Conservation (phyloP, 1,140 invertebrate species). For the Archivesica marissinica region DNA sequence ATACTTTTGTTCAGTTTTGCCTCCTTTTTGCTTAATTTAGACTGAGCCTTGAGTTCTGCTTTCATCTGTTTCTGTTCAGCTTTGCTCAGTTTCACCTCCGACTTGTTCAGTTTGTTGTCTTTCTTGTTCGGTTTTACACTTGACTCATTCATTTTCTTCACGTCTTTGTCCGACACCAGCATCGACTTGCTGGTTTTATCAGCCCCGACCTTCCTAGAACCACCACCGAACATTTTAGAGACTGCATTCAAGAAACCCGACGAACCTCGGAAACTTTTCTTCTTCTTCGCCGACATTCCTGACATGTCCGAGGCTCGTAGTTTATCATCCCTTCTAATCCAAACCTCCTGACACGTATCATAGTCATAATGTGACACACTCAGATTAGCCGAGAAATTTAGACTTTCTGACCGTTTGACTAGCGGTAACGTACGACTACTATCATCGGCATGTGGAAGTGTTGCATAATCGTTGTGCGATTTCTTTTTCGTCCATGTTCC, state of each 20-base stretch:
- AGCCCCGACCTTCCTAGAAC: background rate
- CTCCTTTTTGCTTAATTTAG: conserved; percentile 44
- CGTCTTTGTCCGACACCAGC: conserved; percentile 4
- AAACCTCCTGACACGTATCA: conserved; percentile 72
- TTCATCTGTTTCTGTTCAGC: conserved; percentile 53
- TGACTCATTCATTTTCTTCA: conserved; percentile 28
- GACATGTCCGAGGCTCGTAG: conserved; percentile 28
- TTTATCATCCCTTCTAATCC: conserved; percentile 62
- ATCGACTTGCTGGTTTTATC: conserved; percentile 57
- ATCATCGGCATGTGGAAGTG: conserved; percentile 78
- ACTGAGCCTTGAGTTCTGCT: conserved; percentile 30
- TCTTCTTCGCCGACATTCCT: conserved; percentile 44
- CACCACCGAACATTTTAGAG: conserved; percentile 54
- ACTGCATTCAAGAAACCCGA: conserved; percentile 54
- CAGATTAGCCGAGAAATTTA: conserved; percentile 29
- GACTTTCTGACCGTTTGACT: conserved; percentile 58
- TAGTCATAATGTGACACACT: conserved; percentile 71
- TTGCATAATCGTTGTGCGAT: conserved; percentile 63
- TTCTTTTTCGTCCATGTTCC: conserved; percentile 79
- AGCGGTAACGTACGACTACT: conserved; percentile 74
- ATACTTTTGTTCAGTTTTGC: conserved; percentile 48
- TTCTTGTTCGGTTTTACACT: conserved; percentile 36
- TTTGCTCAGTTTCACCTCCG: conserved; percentile 41
- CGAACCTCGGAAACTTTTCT: conserved; percentile 43
- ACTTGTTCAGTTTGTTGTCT: conserved; percentile 41